Base-by-base conservation (phyloP, 2,888 invertebrate genomes). In the Hedya salicella region DNA sequence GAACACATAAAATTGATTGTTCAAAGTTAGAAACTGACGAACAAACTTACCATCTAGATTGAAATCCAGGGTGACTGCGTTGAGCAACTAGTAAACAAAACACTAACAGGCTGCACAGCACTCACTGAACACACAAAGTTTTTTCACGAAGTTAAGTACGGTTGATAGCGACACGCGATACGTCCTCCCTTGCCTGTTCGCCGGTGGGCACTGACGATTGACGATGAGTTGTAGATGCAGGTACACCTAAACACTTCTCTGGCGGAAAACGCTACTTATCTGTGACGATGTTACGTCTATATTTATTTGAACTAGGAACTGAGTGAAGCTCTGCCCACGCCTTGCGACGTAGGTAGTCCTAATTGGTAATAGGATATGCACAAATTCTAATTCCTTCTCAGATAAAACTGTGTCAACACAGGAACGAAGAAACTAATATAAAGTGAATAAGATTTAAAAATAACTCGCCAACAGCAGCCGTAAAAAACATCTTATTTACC, bases 41-140 rank as follows among this genome's bases (percentile, higher is more conserved):
- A 16, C 9, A 8, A 32, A 50, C 81, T 73, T 78, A 89, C 89
- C 89, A 79, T 86, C 81, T 73, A 82, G 75, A 74, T 82, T 78
- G 80, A 83, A 82, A 88, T 89, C 89, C 89, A 89, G 88, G 81
- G 75, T 88, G 89, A 73, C 73, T 69, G 74, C 65, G 48, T 72
- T 74, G 36, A 11, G 25, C n/a, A 68, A 63, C 75, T 73, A 72
- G 65, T 64, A 53, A 14, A 70, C 73, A 71, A 69, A 79, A 75
- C 78, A 80, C 70, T 62, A 44, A n/a, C n/a, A n/a, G n/a, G n/a
- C n/a, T 77, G 80, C 78, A 76, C 64, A 69, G 71, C 78, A 83
- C 81, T 75, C 73, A 76, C 82, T 75, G 67, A 74, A 78, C 77
- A 75, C 73, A 48, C 64, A 74, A 79, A 83, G 80, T 82, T 81